Conservation (phyloP, 2,888 invertebrate species). For the Pogonocherus hispidulus region DNA sequence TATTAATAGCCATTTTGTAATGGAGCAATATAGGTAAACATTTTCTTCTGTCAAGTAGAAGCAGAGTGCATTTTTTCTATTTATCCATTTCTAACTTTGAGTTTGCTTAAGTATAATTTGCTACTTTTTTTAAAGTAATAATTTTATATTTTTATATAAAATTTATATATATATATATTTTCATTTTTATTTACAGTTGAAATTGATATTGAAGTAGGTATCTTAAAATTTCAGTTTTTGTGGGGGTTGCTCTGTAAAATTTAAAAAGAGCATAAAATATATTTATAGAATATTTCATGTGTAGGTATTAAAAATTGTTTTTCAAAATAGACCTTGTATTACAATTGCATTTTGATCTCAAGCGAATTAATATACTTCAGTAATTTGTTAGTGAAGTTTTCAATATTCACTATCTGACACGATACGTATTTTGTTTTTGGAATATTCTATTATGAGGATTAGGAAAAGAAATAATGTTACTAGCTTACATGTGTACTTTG, state of each 20-base stretch:
- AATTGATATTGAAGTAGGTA: constrained; percentile 14
- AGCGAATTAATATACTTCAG: too few relatives aligned
- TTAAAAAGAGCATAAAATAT: background rate
- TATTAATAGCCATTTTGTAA: constrained; percentile 1
- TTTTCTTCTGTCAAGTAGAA: constrained; percentile 4
- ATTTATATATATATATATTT: constrained; percentile 35
- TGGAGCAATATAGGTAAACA: background rate
- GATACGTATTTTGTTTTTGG: too few relatives aligned
- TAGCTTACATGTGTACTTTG: background rate
- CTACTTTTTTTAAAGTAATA: constrained; percentile 32
- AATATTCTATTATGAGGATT: background rate
- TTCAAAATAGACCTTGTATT: background rate
- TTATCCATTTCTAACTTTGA: constrained; percentile 35
- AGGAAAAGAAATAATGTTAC: background rate
- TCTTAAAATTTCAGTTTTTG: constrained; percentile 12
- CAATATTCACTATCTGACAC: too few relatives aligned
- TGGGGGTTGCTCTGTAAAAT: background rate
- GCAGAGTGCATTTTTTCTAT: constrained; percentile 35
- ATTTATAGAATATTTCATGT: background rate
- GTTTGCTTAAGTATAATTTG: constrained; percentile 29
- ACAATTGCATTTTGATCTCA: too few relatives aligned
- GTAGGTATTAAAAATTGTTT: background rate
- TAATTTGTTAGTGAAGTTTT: too few relatives aligned
- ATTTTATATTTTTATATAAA: constrained; percentile 41
- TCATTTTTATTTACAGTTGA: constrained; percentile 31